Evolutionary conservation across 1,140 invertebrate genomes (phyloP), one percentile per base, ranked within the genome.

Genomic region (Ceratosolen fusciceps): DNA sequence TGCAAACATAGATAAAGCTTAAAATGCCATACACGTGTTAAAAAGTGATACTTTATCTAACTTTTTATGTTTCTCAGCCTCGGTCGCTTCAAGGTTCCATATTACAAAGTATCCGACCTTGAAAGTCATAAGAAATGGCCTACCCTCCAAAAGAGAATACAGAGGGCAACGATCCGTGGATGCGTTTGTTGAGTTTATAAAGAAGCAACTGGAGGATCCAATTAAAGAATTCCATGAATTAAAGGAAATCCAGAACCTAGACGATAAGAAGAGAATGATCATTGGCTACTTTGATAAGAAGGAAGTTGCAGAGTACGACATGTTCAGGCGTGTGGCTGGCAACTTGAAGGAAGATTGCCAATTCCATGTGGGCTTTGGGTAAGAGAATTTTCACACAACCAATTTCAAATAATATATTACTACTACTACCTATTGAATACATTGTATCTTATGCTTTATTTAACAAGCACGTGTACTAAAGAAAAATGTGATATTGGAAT

Each of bases 91-190:
- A 14, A 93, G 96, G 83, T 99, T 98, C 90, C 96, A 99, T 85
- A 98, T 99, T 62, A 96, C 94, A 21, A 99, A 99, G 92, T 99
- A 99, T 91, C 99, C 99, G 31, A 99, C 99, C 21, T 89, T 99
- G 49, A 99, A 99, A 91, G 90, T 99, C 26, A 96, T 99, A 85
- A 93, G 96, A 43, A 98, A 98, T 93, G 98, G 98, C 1, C 93
- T 98, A 85, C 93, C 96, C 12, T 93, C 95, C 1, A 99, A 99
- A 90, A 94, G 95, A 85, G 99, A 99, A 90, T 99, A 99, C 85
- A 93, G 98, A 86, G 98, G 92, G 1, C 94, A 95, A 82, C 89
- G 95, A 76, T 96, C 95, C 10, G 92, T 91, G 0, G 95, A 99
- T 75, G 97, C 98, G 0, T 95, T 99, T 85, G 90, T 95, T 4